A percentile compares a stretch with the other conserved stretches of the same genome.
phyloP scores from a whole-genome alignment of 2,113 vertebrate genomes.

The Eublepharis macularius region DNA sequence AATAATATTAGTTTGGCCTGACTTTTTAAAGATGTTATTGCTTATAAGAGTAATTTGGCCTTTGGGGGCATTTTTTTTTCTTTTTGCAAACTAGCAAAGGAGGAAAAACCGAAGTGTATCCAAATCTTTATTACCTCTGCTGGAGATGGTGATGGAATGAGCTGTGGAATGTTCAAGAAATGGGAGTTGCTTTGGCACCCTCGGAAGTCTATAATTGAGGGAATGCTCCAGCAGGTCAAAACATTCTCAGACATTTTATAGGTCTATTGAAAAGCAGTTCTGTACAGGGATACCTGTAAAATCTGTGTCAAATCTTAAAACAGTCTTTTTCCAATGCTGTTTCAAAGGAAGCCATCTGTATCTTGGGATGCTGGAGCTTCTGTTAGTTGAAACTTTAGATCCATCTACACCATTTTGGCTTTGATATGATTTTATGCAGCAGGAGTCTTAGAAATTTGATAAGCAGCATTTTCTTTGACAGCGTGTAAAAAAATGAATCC shows the following conservation, averaged over 20 bases:
- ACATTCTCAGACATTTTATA: constrained; percentile 1
- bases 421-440: too few species aligned
- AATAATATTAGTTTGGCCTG: constrained; percentile 58
- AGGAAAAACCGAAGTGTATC: constrained; percentile 39
- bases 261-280: not conserved
- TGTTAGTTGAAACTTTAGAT: too few species aligned
- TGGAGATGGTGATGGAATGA: constrained; percentile 32
- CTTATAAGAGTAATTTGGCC: not conserved
- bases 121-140: constrained; percentile 42
- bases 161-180: constrained; percentile 9
- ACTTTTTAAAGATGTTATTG: constrained; percentile 52
- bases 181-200: constrained; percentile 32
- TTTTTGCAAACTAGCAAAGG: constrained; percentile 22
- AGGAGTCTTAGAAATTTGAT: too few species aligned
- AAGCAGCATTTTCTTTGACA: too few species aligned
- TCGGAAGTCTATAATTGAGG: constrained; percentile 32
- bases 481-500: too few species aligned
- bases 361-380: too few species aligned
- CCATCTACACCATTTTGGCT: too few species aligned
- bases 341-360: not conserved
- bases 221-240: constrained; percentile 20
- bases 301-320: not conserved
- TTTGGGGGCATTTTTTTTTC: too few species aligned
- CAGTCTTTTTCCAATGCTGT: not conserved
- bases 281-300: constrained; percentile 17